phyloP scores from a whole-genome alignment of 30 jellyfish, hydroid and myxozoan genomes.

The Cassiopea andromeda region DNA sequence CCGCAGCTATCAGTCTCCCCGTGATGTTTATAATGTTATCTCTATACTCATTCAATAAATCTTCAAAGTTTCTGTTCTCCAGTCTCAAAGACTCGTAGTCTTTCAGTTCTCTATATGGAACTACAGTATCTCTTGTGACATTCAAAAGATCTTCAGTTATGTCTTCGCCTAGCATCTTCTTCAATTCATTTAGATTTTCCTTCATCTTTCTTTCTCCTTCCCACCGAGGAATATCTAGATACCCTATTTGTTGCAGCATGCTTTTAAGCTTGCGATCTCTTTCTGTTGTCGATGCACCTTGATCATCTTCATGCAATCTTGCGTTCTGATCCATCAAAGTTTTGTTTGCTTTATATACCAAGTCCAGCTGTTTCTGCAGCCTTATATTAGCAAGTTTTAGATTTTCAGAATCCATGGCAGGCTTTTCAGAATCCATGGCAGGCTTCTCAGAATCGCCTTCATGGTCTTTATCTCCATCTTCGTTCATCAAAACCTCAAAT shows the following conservation, averaged over 20 bases:
- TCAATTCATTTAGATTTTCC: constrained; percentile 5
- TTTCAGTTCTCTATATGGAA: constrained; percentile 7
- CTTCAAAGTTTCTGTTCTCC: constrained; percentile 36
- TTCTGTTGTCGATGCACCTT: neutral
- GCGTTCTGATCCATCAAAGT: constrained; percentile 10
- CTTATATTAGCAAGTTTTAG: neutral
- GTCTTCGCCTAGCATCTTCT: constrained; percentile 38
- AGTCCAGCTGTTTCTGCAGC: constrained; percentile 36
- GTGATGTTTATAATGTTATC: constrained; percentile 5
- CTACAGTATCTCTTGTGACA: neutral
- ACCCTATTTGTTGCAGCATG: neutral
- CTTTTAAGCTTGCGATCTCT: neutral
- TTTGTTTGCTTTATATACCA: constrained; percentile 2
- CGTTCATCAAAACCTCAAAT: neutral
- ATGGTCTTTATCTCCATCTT: neutral
- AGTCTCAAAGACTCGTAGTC: constrained; percentile 5
- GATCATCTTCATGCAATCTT: neutral
- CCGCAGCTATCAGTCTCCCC: constrained; percentile 5
- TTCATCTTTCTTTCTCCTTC: constrained; percentile 33
- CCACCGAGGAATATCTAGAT: constrained; percentile 52
- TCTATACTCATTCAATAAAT: constrained; percentile 8
- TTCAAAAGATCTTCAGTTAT: neutral
- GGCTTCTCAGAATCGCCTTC: neutral
- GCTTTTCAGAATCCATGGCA: neutral
- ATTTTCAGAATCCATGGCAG: neutral